These are phyloP conservation scores for Nymphicus hollandicus DNA, from an alignment of 2,113 vertebrate genomes.

Conservation along the genomic window DNA sequence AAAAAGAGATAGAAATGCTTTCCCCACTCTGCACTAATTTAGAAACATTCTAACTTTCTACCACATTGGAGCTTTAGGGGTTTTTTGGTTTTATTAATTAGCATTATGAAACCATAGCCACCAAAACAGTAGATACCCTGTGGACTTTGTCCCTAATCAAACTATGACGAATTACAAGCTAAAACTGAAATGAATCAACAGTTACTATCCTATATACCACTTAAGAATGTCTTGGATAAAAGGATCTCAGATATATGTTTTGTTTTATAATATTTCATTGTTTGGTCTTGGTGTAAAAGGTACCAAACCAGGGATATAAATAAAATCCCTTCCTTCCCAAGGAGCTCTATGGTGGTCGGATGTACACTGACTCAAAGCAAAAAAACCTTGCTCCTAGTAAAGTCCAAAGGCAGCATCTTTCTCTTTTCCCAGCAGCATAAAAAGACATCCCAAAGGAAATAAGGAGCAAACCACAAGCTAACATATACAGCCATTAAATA, in stretches of 20 bases:
- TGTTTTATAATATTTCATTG: background rate
- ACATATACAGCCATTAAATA: background rate
- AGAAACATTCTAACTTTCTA: background rate
- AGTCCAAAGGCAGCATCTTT: background rate
- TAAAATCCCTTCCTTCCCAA: background rate
- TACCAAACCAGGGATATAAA: background rate
- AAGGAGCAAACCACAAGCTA: background rate
- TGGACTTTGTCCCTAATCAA: background rate
- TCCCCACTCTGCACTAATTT: no score
- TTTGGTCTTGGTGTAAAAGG: background rate
- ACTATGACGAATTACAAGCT: rapidly evolving
- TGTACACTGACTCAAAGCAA: background rate
- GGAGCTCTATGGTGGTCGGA: background rate
- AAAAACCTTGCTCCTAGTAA: background rate
- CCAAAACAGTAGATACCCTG: background rate
- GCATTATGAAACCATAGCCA: background rate
- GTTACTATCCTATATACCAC: background rate
- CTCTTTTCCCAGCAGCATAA: background rate
- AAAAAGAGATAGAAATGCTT: background rate
- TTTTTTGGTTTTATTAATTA: background rate
- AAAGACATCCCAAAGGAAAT: background rate
- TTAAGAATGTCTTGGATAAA: background rate
- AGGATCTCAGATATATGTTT: background rate
- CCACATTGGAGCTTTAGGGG: background rate
- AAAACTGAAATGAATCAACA: background rate